Conservation (phyloP, 1,140 invertebrate genomes). For the Melanaphis sacchari region DNA sequence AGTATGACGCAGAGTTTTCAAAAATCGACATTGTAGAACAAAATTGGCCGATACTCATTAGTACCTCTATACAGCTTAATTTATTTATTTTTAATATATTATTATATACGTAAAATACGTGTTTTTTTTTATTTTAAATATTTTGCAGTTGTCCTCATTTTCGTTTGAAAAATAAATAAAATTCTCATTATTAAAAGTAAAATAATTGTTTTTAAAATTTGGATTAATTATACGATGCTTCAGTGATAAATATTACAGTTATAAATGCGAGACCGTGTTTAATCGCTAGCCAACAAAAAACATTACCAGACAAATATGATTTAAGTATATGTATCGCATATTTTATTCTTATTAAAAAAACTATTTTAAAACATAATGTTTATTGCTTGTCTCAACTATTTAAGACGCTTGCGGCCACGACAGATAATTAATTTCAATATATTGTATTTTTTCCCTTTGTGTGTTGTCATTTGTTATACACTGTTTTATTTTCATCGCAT, state of each 20-base stretch:
- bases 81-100: not conserved
- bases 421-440: constrained; percentile 38
- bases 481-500: not conserved
- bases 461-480: not conserved
- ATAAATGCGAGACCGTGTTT: constrained; percentile 11
- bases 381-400: not conserved
- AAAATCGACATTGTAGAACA: not conserved
- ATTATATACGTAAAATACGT: not conserved
- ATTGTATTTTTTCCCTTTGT: not conserved
- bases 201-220: constrained; percentile 27
- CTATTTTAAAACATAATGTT: constrained; percentile 26
- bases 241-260: constrained; percentile 32
- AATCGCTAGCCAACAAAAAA: not conserved
- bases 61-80: not conserved
- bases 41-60: not conserved
- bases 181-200: constrained; percentile 18
- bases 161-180: not conserved
- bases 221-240: not conserved
- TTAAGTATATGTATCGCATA: not conserved
- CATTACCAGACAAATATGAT: not conserved
- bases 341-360: constrained; percentile 30
- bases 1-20: not conserved
- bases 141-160: not conserved
- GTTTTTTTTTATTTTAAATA: not conserved
- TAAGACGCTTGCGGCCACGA: not conserved